These are phyloP conservation scores for Sphyrna mokarran DNA, from an alignment of 2,113 vertebrate species.

Conservation along the genomic window DNA sequence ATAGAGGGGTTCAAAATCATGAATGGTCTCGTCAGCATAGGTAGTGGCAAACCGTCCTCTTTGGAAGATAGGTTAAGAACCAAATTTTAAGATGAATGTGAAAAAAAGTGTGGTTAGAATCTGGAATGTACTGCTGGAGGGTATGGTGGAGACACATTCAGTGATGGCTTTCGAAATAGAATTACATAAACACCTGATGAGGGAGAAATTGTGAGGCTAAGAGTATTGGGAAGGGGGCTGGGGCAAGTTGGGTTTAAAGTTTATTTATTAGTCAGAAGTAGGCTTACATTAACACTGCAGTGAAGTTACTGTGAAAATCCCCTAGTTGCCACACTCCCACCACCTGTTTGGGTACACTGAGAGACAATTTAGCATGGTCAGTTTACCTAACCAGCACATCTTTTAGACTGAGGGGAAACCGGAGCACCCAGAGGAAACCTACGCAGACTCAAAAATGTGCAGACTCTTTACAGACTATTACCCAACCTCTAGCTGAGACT, in stretches of 20 bases:
- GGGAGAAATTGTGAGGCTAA: background rate
- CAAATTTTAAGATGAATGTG: background rate
- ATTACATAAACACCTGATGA: background rate
- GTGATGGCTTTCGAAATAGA: background rate
- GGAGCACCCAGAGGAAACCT: too few species aligned
- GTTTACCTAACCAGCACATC: too few species aligned
- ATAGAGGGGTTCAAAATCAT: background rate
- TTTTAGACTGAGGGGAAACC: too few species aligned
- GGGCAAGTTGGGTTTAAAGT: background rate
- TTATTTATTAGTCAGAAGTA: too few species aligned
- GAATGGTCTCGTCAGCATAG: background rate
- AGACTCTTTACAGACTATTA: too few species aligned
- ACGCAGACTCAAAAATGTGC: too few species aligned
- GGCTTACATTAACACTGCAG: too few species aligned
- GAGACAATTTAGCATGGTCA: too few species aligned
- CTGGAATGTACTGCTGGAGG: background rate
- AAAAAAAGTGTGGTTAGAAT: background rate
- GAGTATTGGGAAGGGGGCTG: background rate
- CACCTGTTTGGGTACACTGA: too few species aligned
- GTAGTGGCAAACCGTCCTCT: background rate
- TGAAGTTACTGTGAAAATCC: too few species aligned
- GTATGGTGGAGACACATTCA: background rate
- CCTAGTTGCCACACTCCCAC: too few species aligned
- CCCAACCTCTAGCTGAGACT: background rate
- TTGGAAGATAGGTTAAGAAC: background rate